Percentiles rank a stretch among this genome's conserved stretches.
Conservation (phyloP, 2,113 vertebrate species). For the Myxocyprinus asiaticus region DNA sequence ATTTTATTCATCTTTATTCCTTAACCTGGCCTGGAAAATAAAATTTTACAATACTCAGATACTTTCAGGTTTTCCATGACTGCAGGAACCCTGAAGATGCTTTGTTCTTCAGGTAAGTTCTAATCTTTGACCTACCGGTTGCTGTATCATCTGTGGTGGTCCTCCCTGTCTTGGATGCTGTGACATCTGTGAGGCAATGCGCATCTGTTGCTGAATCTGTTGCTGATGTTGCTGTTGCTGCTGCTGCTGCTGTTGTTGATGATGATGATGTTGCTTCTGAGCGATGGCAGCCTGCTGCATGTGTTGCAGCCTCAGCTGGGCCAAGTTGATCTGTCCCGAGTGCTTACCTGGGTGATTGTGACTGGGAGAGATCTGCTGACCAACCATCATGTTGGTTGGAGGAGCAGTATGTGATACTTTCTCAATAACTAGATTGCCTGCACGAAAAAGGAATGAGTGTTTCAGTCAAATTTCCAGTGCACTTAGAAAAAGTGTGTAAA, state of each 20-base stretch:
- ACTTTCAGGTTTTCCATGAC: no score
- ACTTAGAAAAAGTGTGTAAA: background rate
- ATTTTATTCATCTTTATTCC: no score
- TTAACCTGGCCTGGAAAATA: no score
- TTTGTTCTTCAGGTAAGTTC: background rate
- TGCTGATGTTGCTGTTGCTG: slow-evolving; percentile 87
- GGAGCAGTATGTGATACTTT: slow-evolving; percentile 86
- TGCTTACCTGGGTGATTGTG: slow-evolving; percentile 87
- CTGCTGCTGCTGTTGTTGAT: slow-evolving; percentile 85
- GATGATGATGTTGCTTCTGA: slow-evolving; percentile 87
- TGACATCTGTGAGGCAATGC: slow-evolving; percentile 86
- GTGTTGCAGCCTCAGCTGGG: slow-evolving; percentile 94
- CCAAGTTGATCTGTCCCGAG: slow-evolving; percentile 94
- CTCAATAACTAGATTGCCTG: slow-evolving; percentile 95
- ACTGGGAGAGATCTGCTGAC: slow-evolving; percentile 85
- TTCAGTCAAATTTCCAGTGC: background rate
- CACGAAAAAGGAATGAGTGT: background rate
- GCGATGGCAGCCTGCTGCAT: slow-evolving; percentile 93
- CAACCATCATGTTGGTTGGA: slow-evolving; percentile 84
- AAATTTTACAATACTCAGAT: no score
- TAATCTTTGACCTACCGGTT: slow-evolving; percentile 77
- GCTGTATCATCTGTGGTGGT: slow-evolving; percentile 86
- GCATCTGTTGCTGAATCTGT: slow-evolving; percentile 88
- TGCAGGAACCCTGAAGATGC: no score
- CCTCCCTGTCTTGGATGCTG: slow-evolving; percentile 83